Percentiles rank a stretch among this genome's conserved stretches.
phyloP scores from a whole-genome alignment of 2,113 vertebrate species.

The Ictidomys tridecemlineatus region DNA sequence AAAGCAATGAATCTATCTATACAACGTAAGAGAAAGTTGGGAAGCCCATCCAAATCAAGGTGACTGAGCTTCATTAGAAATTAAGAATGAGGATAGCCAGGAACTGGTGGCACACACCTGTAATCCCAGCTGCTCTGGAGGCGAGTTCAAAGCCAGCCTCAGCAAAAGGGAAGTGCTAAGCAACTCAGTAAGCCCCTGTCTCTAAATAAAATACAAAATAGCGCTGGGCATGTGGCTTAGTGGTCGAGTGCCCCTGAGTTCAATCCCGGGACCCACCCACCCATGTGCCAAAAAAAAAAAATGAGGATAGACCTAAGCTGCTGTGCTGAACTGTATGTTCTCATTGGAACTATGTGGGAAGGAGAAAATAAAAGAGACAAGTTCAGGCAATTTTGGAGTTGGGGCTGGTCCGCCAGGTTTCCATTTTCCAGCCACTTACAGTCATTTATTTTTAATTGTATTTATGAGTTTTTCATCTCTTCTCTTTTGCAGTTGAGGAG shows the following conservation, averaged over 20 bases:
- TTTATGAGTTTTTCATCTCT: background rate
- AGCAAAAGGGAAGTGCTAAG: too few species aligned
- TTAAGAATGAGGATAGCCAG: background rate
- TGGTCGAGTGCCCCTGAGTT: too few species aligned
- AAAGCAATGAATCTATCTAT: background rate
- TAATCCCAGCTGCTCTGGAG: too few species aligned
- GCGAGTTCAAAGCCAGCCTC: too few species aligned
- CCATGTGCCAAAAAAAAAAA: too few species aligned
- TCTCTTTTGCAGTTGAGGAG: background rate
- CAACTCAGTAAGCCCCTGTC: too few species aligned
- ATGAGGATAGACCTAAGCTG: too few species aligned
- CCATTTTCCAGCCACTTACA: background rate
- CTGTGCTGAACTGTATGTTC: background rate
- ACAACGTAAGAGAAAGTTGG: background rate
- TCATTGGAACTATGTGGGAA: background rate
- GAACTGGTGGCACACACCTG: too few species aligned
- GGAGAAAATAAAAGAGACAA: background rate
- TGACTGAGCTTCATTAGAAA: background rate
- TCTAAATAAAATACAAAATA: too few species aligned
- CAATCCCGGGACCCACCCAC: too few species aligned
- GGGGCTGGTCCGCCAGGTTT: background rate
- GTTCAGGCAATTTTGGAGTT: background rate
- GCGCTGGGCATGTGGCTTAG: too few species aligned
- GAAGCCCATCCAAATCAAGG: background rate
- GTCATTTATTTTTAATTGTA: background rate